A percentile compares a stretch with the other conserved stretches of the same genome.
Evolutionary conservation across 2,113 vertebrate genomes (phyloP).

Genomic region (Scortum barcoo): DNA sequence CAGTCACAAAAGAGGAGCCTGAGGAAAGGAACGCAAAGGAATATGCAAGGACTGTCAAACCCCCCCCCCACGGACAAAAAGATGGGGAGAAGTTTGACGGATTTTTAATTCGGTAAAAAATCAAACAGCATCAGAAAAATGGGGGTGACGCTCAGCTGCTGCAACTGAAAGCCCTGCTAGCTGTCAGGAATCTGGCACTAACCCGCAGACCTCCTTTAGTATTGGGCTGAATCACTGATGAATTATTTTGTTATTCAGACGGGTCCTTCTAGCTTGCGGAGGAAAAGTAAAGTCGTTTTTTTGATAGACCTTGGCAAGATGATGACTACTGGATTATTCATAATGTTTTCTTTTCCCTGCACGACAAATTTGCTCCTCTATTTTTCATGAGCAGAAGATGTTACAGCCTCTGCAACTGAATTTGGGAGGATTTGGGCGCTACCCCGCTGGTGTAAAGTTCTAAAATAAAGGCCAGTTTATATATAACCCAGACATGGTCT

Average conservation of each 20-base stretch:
- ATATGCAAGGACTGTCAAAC: conserved; percentile 14
- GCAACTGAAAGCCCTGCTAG: conserved; percentile 55
- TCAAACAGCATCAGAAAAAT: conserved; percentile 56
- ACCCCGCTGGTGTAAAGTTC: conserved; percentile 49
- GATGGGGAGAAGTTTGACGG: conserved; percentile 39
- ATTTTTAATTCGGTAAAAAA: conserved; percentile 62
- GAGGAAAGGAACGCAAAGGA: conserved; percentile 33
- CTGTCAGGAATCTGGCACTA: conserved; percentile 72
- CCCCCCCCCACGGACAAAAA: conserved; percentile 22
- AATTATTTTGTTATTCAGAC: conserved; percentile 72
- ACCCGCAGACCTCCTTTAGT: conserved; percentile 66
- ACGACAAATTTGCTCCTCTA: conserved; percentile 60
- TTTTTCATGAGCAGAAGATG: conserved; percentile 59
- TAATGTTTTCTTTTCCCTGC: conserved; percentile 67
- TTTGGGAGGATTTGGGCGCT: conserved; percentile 16
- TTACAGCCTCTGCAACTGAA: conserved; percentile 26
- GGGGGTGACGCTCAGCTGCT: conserved; percentile 25
- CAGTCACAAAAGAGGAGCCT: conserved; percentile 36
- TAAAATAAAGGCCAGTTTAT: conserved; percentile 66
- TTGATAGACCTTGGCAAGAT: conserved; percentile 62
- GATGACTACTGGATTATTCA: conserved; percentile 73
- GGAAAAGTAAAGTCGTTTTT: conserved; percentile 48
- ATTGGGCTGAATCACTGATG: conserved; percentile 68
- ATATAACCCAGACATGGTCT: conserved; percentile 75
- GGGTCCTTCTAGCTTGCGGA: conserved; percentile 46